phyloP scores from a whole-genome alignment of 2,888 invertebrate genomes.

The Pollenia griseotomentosa region DNA sequence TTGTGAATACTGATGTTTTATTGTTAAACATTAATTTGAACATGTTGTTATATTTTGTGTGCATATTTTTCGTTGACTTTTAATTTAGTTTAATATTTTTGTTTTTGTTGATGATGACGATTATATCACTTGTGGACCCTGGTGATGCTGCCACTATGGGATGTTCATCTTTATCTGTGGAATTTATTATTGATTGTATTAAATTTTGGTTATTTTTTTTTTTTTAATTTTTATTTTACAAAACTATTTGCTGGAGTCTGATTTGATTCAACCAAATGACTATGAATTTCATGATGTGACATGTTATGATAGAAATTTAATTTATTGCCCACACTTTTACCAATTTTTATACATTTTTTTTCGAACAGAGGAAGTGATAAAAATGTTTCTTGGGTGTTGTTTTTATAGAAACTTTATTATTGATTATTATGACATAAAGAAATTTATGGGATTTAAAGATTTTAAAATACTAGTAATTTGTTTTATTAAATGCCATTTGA shows the following conservation, averaged over 20 bases:
- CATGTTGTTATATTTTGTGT: conserved; percentile 61
- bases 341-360: conserved; percentile 33
- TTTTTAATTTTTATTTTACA: conserved; percentile 28
- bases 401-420: conserved; percentile 6
- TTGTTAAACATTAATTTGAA: conserved; percentile 70
- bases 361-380: conserved; percentile 51
- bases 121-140: conserved; percentile 12
- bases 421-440: conserved; percentile 46
- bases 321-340: conserved; percentile 57
- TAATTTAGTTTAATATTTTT: conserved; percentile 7
- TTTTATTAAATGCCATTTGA: conserved; percentile 49
- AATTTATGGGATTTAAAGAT: conserved; percentile 35
- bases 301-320: conserved; percentile 70
- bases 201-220: conserved; percentile 54
- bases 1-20: conserved; percentile 64
- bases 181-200: conserved; percentile 71
- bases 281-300: conserved; percentile 67
- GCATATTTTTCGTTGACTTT: conserved; percentile 7
- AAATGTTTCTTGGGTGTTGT: neutral
- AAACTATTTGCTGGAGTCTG: conserved; percentile 45
- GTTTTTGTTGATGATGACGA: conserved; percentile 2
- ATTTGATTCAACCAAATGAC: neutral
- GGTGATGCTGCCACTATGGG: conserved; percentile 51
- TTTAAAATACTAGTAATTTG: conserved; percentile 21
- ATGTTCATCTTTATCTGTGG: conserved; percentile 63